phyloP scores from a whole-genome alignment of 2,888 invertebrate genomes.

The Drosophila bunnanda region DNA sequence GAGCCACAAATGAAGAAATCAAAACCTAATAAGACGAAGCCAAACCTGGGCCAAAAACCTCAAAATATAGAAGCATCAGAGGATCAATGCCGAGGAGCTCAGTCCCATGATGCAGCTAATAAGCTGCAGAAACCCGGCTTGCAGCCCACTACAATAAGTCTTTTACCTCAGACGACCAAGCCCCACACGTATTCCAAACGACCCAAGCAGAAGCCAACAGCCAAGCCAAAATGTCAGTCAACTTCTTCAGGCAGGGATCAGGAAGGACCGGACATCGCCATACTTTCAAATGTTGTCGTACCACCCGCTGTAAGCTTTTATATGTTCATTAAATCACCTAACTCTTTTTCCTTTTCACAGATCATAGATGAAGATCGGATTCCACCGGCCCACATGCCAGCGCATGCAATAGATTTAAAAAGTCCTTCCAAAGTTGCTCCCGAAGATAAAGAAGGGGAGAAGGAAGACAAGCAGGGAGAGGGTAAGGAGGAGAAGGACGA shows the following conservation, averaged over 20 bases:
- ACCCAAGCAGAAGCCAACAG: not conserved
- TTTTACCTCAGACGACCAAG: not conserved
- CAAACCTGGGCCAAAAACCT: not conserved
- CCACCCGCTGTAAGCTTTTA: constrained; percentile 22
- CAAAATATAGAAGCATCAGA: not conserved
- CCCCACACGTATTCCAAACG: too few species aligned
- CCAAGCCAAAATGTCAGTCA: not conserved
- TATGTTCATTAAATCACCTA: constrained; percentile 43
- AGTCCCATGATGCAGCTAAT: not conserved
- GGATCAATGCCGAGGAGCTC: not conserved
- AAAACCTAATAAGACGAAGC: not conserved
- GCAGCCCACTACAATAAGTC: not conserved
- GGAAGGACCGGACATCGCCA: not conserved
- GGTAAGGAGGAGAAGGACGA: not conserved
- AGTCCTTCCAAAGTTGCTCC: too few species aligned
- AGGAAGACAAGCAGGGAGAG: not conserved
- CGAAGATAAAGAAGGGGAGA: not conserved
- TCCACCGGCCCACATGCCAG: constrained; percentile 16
- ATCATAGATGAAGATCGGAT: not conserved
- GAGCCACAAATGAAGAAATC: too few species aligned
- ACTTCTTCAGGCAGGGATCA: not conserved
- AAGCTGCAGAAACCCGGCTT: not conserved
- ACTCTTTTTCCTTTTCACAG: constrained; percentile 41
- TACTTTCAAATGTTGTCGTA: constrained; percentile 18
- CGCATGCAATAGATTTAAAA: constrained; percentile 18